A percentile compares a stretch with the other conserved stretches of the same genome.
phyloP scores from a whole-genome alignment of 2,113 vertebrate species.

The Hippocampus mohnikei region DNA sequence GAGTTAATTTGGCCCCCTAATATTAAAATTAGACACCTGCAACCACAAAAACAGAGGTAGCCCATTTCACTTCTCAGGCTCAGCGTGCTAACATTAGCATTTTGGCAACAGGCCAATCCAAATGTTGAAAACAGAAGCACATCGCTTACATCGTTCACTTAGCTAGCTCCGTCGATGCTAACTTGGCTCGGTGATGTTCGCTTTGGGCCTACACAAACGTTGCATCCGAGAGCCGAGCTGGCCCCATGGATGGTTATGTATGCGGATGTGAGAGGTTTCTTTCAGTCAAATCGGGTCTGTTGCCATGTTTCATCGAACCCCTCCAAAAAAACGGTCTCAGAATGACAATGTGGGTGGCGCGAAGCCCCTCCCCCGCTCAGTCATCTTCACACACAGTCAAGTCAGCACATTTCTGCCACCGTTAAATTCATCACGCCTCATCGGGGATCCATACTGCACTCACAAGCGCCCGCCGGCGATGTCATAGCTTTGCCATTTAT shows the following conservation, averaged over 20 bases:
- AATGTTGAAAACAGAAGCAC: background rate
- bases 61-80: background rate
- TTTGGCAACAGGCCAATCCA: background rate
- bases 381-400: conserved; percentile 72
- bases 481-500: background rate
- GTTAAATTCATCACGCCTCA: conserved; percentile 63
- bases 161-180: background rate
- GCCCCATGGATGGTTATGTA: no score
- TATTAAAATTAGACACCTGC: no score
- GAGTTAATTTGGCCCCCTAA: no score
- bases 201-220: no score
- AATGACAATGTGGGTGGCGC: conserved; percentile 44
- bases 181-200: no score
- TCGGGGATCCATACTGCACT: conserved; percentile 48
- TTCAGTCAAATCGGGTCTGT: no score
- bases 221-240: no score
- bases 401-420: conserved; percentile 66
- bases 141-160: background rate
- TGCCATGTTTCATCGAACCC: no score
- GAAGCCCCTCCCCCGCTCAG: conserved; percentile 54
- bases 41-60: background rate
- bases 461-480: conserved; percentile 14
- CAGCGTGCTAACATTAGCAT: background rate
- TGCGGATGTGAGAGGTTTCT: no score
- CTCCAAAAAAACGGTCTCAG: background rate